These are phyloP conservation scores for Bothrops alternatus DNA, from an alignment of 2,797 vertebrate genomes.

Conservation along the genomic window DNA sequence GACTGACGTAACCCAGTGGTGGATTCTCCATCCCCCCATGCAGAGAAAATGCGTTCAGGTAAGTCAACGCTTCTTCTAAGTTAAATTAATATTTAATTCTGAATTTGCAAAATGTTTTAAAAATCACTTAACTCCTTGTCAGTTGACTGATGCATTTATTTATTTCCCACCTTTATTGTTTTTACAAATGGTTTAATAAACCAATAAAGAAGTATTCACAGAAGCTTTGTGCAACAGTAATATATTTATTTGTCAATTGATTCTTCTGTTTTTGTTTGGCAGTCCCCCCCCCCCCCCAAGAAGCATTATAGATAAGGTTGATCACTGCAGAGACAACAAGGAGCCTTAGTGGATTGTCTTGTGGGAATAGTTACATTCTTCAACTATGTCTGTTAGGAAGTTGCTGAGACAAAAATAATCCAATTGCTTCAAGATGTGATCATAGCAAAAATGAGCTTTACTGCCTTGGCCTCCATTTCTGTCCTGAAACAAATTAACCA, in stretches of 20 bases:
- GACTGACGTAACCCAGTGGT: too few relatives aligned
- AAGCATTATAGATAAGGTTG: constrained; percentile 28
- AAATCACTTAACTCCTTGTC: not conserved
- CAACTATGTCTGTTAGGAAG: constrained; percentile 43
- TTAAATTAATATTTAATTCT: constrained; percentile 17
- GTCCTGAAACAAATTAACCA: not conserved
- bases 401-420: constrained; percentile 30
- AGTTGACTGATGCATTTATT: not conserved
- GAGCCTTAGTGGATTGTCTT: constrained; percentile 24
- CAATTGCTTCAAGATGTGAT: constrained; percentile 59
- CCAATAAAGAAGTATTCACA: not conserved
- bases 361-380: constrained; percentile 57
- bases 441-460: not conserved
- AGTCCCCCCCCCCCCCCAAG: not conserved
- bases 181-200: not conserved
- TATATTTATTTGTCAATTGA: not conserved
- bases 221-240: not conserved
- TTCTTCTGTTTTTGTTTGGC: not conserved
- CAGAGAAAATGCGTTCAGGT: too few relatives aligned
- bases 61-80: too few relatives aligned
- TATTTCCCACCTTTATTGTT: not conserved
- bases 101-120: not conserved
- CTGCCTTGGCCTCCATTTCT: constrained; percentile 14
- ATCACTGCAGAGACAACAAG: not conserved
- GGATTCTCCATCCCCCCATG: too few relatives aligned